Percentiles rank a stretch among this genome's conserved stretches.
phyloP scores from a whole-genome alignment of 2,113 vertebrate species.

The Mungos mungo region DNA sequence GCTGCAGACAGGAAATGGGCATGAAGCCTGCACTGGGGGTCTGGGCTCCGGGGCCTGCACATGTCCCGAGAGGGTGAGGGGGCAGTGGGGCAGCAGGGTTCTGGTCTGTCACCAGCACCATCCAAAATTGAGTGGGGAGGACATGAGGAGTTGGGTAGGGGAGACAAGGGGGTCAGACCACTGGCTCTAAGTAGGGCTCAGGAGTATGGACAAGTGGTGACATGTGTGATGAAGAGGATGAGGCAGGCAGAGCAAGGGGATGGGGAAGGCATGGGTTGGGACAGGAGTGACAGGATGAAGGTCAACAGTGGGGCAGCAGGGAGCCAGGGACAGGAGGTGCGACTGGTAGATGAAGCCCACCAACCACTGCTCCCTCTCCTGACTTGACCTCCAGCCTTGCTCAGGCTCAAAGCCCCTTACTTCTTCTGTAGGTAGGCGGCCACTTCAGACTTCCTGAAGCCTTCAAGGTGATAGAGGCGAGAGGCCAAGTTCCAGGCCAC shows the following conservation, averaged over 20 bases:
- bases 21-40: accelerated
- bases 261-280: accelerated
- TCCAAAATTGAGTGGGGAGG: background rate
- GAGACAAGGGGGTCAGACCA: too few species aligned
- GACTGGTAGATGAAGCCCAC: accelerated
- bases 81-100: background rate
- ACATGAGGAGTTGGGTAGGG: background rate
- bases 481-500: conserved; percentile 77
- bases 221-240: background rate
- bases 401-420: conserved; percentile 69
- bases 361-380: background rate
- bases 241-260: background rate
- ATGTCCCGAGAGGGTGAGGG: background rate
- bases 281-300: background rate
- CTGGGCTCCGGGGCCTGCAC: background rate
- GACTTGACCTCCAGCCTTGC: background rate
- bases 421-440: conserved; percentile 83
- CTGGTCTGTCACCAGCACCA: background rate
- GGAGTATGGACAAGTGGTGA: background rate
- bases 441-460: conserved; percentile 83
- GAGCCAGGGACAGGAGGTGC: accelerated
- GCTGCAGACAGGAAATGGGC: conserved; percentile 74
- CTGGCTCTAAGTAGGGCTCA: background rate
- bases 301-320: background rate
- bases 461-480: conserved; percentile 81